A percentile compares a stretch with the other conserved stretches of the same genome.
Evolutionary conservation across 2,113 vertebrate species (phyloP).

Genomic region (Falcunculus frontatus): DNA sequence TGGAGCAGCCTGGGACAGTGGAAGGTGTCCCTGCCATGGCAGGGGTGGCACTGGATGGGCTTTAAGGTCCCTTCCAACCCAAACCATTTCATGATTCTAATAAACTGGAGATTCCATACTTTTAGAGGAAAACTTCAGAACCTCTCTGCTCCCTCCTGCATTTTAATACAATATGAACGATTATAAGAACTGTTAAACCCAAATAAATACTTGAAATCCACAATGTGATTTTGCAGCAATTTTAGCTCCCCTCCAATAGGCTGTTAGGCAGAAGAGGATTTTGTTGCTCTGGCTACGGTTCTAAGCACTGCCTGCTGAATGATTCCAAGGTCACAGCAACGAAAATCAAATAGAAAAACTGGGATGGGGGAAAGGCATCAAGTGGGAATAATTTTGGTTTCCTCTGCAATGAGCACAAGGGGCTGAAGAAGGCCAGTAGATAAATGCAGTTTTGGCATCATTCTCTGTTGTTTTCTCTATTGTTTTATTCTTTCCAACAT

Average conservation of each 20-base stretch:
- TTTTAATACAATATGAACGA: neutral
- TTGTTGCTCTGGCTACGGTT: neutral
- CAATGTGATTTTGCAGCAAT: neutral
- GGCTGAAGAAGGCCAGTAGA: neutral
- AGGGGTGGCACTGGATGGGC: neutral
- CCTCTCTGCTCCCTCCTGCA: neutral
- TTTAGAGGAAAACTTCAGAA: neutral
- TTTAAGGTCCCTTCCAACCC: neutral
- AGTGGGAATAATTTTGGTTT: neutral
- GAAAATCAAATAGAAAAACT: neutral
- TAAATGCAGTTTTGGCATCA: neutral
- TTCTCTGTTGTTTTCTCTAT: neutral
- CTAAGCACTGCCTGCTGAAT: neutral
- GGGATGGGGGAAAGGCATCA: neutral
- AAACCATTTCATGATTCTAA: neutral
- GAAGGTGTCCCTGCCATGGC: neutral
- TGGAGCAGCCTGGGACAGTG: neutral
- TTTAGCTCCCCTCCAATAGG: neutral
- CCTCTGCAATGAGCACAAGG: neutral
- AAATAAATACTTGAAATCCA: neutral
- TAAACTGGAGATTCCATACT: neutral
- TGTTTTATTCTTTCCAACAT: neutral
- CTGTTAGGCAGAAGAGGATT: neutral
- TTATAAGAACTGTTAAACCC: neutral
- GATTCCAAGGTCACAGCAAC: neutral